Percentiles rank a stretch among this genome's conserved stretches.
These are phyloP conservation scores for Oxytorus armatus DNA, from an alignment of 2,888 invertebrate species.

Conservation along the genomic window DNA sequence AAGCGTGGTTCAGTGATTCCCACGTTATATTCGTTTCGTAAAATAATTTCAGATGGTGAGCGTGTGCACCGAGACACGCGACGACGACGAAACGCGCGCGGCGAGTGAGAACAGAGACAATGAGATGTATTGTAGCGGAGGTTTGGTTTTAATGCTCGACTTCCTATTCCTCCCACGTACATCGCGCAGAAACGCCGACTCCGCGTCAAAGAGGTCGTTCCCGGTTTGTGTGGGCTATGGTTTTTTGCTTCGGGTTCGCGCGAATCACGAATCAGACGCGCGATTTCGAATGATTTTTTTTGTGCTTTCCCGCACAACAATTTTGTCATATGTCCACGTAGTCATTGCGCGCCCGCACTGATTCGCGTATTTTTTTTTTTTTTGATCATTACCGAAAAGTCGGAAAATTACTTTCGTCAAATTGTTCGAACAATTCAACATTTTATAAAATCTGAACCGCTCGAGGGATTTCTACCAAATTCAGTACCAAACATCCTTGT, in stretches of 20 bases:
- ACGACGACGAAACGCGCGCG: conserved; percentile 46
- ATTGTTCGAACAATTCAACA: too few species aligned
- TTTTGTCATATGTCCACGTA: conserved; percentile 36
- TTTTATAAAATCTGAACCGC: too few species aligned
- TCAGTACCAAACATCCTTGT: too few species aligned
- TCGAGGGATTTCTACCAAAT: too few species aligned
- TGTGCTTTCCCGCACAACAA: conserved; percentile 60
- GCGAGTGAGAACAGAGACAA: conserved; percentile 32
- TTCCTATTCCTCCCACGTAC: conserved; percentile 81
- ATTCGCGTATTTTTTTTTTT: not conserved
- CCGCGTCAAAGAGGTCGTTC: conserved; percentile 67
- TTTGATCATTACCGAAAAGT: not conserved
- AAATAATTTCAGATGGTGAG: conserved; percentile 14
- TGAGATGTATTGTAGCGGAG: conserved; percentile 64
- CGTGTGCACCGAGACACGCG: conserved; percentile 12
- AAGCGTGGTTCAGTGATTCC: too few species aligned
- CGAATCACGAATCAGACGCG: conserved; percentile 52
- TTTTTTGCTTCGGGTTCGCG: conserved; percentile 46
- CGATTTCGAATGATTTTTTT: conserved; percentile 59
- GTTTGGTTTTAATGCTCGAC: conserved; percentile 79
- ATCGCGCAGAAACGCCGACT: conserved; percentile 74
- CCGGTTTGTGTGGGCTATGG: conserved; percentile 40
- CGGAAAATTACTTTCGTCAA: too few species aligned
- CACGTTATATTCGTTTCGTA: too few species aligned
- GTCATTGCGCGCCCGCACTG: not conserved